Base-by-base conservation (phyloP, 2,113 vertebrate genomes). In the Sapajus apella region DNA sequence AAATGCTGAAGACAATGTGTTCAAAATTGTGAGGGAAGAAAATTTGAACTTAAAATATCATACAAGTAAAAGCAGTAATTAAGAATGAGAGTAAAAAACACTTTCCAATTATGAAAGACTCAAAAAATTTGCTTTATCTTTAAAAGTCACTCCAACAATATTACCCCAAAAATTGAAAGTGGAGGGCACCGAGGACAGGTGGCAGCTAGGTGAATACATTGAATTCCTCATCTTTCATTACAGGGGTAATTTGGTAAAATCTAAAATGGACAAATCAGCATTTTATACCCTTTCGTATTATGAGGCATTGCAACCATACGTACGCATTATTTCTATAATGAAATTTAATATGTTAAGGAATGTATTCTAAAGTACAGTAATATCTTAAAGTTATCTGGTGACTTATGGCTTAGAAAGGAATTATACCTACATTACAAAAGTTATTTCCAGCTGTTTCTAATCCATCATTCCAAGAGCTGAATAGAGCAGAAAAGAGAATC, bases 151-250 rank as follows among this genome's bases (percentile, higher is more conserved):
- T 81, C 14, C n/a, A 70, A 32, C 23, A 25, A 85, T 12, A 23
- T 16, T 40, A 3, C 17, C 17, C 16, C 1, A 4, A 5, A 20
- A 45, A 0, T 2, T 47, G 52, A n/a, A 76, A 2, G 4, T 40
- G 12, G 30, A 45, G 1, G 1, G 21, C 12, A 20, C 0, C 37
- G 4, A 56, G 40, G 4, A 50, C 8, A 64, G 6, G 5, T 2
- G 11, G 45, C 1, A n/a, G 30, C 14, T 1, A 47, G 35, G 32
- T 13, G 23, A 56, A 13, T 12, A 30, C 3, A 18, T 14, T 5
- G 20, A 2, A 4, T 5, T 43, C 61, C 55, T 70, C 18, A 1
- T 16, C 37, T 58, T 56, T 68, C 23, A 12, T 27, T 10, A 0
- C 0, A 1, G 7, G 12, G 66, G 45, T 8, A 6, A 30, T 7